A percentile compares a stretch with the other conserved stretches of the same genome.
Conservation (phyloP, 2,797 vertebrate genomes). For the Ctenosaura bakeri region DNA sequence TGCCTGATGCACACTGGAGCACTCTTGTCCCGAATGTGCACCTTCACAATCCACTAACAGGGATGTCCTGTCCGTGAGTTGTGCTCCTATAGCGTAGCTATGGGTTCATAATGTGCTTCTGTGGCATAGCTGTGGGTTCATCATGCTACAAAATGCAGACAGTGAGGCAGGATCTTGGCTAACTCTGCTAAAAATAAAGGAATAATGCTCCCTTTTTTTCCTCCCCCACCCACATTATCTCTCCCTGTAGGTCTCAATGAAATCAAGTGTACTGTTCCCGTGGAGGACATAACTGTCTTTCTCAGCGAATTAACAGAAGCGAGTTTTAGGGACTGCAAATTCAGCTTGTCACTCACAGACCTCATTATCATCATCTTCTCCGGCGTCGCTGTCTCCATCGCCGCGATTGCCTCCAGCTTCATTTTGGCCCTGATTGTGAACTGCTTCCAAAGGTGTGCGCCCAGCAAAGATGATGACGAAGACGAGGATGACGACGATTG, state of each 20-base stretch:
- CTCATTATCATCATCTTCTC: constrained; percentile 98
- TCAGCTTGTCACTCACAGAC: constrained; percentile 93
- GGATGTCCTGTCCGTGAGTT: no score
- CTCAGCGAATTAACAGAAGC: constrained; percentile 93
- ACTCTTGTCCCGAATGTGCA: no score
- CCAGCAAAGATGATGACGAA: constrained; percentile 92
- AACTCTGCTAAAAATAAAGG: no score
- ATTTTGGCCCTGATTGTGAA: constrained; percentile 97
- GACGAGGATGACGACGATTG: constrained; percentile 94
- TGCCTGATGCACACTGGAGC: no score
- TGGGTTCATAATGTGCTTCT: no score
- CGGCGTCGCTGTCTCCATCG: constrained; percentile 94
- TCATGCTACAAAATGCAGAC: no score
- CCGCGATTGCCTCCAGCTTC: constrained; percentile 97
- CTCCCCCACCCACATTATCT: neutral
- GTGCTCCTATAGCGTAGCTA: no score
- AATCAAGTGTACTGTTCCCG: constrained; percentile 94
- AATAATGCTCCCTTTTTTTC: no score
- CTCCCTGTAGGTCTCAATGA: constrained; percentile 87
- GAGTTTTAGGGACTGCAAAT: constrained; percentile 97
- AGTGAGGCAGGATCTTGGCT: no score
- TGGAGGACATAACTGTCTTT: constrained; percentile 89
- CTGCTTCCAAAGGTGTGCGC: constrained; percentile 94
- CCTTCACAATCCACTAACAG: no score
- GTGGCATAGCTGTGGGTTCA: no score